Percentiles rank a stretch among this genome's conserved stretches.
Evolutionary conservation across 2,113 vertebrate genomes (phyloP).

Genomic region (Theristicus caerulescens): DNA sequence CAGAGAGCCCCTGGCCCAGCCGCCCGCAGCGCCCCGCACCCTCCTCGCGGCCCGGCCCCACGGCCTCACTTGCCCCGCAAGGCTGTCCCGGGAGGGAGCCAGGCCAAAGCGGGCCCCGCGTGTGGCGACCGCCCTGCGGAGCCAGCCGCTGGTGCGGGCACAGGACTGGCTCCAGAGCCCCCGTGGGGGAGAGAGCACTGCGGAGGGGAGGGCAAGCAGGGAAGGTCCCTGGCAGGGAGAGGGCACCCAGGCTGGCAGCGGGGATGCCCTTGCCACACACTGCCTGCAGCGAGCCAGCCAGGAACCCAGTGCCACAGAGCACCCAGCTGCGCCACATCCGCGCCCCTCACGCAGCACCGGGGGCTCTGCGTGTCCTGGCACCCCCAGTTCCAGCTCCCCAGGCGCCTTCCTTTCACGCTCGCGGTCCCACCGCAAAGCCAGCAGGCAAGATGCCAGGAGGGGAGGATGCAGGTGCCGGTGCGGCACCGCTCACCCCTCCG

Average conservation of each 20-base stretch:
- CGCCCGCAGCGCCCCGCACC: rapidly evolving
- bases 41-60: not conserved
- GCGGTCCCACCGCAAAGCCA: not conserved
- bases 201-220: not conserved
- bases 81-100: not conserved
- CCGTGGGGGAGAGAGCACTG: rapidly evolving
- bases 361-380: not conserved
- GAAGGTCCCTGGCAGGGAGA: not conserved
- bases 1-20: not conserved
- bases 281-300: not conserved
- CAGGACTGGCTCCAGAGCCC: not conserved
- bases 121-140: not conserved
- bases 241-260: not conserved
- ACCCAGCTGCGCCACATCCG: not conserved
- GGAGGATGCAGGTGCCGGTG: not conserved
- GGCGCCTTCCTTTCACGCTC: not conserved
- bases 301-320: not conserved
- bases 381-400: not conserved
- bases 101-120: rapidly evolving
- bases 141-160: rapidly evolving
- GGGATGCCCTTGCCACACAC: not conserved
- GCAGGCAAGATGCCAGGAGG: not conserved
- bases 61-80: not conserved
- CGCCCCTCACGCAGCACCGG: rapidly evolving
- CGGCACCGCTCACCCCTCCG: not conserved